Percentiles rank a stretch among this genome's conserved stretches.
phyloP scores from a whole-genome alignment of 30 jellyfish, hydroid and myxozoan genomes.

The Catostylus mosaicus region DNA sequence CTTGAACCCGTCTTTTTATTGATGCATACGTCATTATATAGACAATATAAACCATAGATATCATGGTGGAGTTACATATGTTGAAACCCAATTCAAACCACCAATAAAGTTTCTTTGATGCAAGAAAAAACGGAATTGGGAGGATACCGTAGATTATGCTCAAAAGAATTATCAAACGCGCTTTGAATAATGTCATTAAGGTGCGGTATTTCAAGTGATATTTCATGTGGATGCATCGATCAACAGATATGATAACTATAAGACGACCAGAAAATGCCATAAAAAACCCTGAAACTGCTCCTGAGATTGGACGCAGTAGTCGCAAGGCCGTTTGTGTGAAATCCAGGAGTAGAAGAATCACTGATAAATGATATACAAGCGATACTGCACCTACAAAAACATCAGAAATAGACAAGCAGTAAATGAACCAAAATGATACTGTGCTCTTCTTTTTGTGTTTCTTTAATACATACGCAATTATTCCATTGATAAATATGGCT shows the following conservation, averaged over 20 bases:
- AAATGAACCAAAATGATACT: not conserved
- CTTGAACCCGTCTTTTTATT: not conserved
- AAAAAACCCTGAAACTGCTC: not conserved
- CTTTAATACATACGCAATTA: not conserved
- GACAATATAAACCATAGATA: not conserved
- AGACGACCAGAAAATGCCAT: not conserved
- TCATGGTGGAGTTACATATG: not conserved
- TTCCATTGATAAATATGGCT: not conserved
- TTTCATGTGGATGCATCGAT: slow-evolving; percentile 8
- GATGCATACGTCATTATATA: not conserved
- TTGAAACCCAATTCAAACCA: not conserved
- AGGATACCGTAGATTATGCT: not conserved
- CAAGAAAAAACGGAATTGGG: not conserved
- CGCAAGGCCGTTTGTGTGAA: too few species aligned
- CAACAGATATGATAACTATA: not conserved
- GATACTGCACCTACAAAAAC: not conserved
- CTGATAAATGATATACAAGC: not conserved
- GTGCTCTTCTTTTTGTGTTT: not conserved
- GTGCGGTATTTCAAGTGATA: not conserved
- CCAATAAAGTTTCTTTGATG: not conserved
- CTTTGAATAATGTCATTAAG: not conserved
- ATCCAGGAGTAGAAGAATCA: not conserved
- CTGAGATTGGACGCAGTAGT: too few species aligned
- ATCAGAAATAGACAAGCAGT: slow-evolving; percentile 1
- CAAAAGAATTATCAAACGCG: not conserved